Evolutionary conservation across 1,140 invertebrate species (phyloP).

Genomic region (Drosophila ambigua): DNA sequence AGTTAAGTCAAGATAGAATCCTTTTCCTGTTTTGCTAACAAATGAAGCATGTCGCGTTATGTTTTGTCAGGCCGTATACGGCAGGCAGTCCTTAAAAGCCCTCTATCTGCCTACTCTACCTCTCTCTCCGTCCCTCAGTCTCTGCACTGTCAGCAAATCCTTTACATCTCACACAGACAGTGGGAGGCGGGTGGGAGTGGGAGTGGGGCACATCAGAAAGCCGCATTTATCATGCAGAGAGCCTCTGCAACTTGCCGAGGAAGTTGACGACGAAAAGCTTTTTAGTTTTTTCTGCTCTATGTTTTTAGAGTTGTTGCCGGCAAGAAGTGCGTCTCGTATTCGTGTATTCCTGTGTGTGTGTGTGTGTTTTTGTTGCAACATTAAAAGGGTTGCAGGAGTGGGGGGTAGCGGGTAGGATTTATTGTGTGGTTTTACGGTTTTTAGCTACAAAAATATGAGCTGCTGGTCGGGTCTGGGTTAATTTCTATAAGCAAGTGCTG

Average conservation of each 20-base stretch:
- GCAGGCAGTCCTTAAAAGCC: conserved; percentile 42
- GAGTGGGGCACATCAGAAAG: conserved; percentile 42
- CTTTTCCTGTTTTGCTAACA: conserved; percentile 43
- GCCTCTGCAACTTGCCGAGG: conserved; percentile 50
- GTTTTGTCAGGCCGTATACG: conserved; percentile 43
- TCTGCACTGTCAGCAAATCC: conserved; percentile 20
- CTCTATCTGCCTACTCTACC: background rate
- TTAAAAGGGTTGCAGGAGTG: conserved; percentile 18
- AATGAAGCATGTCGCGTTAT: conserved; percentile 58
- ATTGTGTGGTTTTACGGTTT: too few relatives aligned
- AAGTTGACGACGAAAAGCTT: conserved; percentile 57
- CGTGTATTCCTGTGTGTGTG: conserved; percentile 3
- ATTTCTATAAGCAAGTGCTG: too few relatives aligned
- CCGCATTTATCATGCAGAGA: conserved; percentile 65
- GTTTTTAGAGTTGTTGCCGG: conserved; percentile 34
- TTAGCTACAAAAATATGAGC: too few relatives aligned
- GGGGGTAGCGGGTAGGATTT: background rate
- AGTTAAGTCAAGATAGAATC: conserved; percentile 19
- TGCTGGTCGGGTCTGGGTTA: too few relatives aligned
- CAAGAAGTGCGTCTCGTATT: conserved; percentile 35
- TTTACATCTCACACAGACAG: conserved; percentile 32
- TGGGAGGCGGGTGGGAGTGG: too few relatives aligned
- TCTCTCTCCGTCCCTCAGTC: background rate
- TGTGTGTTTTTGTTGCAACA: conserved; percentile 18
- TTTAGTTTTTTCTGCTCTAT: conserved; percentile 37